These are phyloP conservation scores for Siphonodentalium dalli DNA, from an alignment of 2,888 invertebrate species.

Conservation along the genomic window DNA sequence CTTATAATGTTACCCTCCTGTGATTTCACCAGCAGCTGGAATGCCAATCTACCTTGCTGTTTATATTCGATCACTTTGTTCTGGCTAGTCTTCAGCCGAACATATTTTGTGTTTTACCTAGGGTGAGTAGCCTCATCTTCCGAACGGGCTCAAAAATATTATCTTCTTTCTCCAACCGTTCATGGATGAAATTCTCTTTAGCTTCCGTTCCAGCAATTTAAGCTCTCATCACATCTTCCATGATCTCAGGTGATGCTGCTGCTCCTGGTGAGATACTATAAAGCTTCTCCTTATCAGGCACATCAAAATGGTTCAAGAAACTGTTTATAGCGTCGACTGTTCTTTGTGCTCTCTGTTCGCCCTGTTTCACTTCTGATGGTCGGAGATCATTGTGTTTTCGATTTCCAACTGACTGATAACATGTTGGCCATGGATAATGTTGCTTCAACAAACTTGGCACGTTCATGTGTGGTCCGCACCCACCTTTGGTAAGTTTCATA, in stretches of 20 bases:
- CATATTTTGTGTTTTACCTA: background rate
- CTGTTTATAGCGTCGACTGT: constrained; percentile 9
- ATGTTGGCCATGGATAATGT: constrained; percentile 6
- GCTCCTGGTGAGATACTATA: no score
- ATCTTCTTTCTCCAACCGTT: background rate
- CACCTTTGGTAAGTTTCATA: constrained; percentile 15
- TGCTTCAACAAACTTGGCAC: background rate
- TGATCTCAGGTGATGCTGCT: background rate
- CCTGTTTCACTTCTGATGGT: constrained; percentile 10
- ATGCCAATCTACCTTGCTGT: background rate
- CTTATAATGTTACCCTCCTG: background rate
- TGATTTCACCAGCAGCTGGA: constrained; percentile 1
- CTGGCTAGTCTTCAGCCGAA: background rate
- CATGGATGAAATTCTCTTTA: background rate
- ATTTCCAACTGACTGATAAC: background rate
- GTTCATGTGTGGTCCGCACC: background rate
- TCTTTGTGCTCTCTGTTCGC: constrained; percentile 7
- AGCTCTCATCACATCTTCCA: background rate
- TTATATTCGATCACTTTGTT: background rate
- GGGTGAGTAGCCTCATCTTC: background rate
- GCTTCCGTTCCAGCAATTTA: background rate
- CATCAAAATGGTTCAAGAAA: constrained; percentile 10
- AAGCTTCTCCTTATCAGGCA: no score
- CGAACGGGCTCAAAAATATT: constrained; percentile 2
- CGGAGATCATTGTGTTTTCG: constrained; percentile 17